Evolutionary conservation across 2,888 invertebrate species (phyloP).

Genomic region (Copidosoma aretas): DNA sequence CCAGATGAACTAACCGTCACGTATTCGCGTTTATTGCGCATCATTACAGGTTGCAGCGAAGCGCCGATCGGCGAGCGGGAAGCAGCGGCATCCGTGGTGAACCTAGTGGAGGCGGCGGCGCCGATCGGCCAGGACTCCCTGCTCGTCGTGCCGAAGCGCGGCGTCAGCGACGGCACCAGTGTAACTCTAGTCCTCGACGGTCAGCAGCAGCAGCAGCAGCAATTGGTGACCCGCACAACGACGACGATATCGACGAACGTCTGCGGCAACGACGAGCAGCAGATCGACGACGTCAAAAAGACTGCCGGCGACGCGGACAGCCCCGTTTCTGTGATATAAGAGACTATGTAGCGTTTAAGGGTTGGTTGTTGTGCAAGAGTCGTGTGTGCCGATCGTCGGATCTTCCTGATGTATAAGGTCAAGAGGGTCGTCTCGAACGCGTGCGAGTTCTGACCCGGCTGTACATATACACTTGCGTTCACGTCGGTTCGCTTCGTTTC

Average conservation of each 20-base stretch:
- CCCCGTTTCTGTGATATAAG: constrained; percentile 61
- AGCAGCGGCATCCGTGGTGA: constrained; percentile 55
- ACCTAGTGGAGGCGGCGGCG: constrained; percentile 59
- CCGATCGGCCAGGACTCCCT: constrained; percentile 58
- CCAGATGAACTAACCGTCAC: no score
- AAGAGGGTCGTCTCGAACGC: no score
- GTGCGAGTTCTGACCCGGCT: no score
- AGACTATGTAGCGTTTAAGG: constrained; percentile 19
- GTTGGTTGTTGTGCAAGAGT: neutral
- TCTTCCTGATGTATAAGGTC: neutral
- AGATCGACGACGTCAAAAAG: constrained; percentile 54
- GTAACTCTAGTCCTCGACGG: constrained; percentile 54
- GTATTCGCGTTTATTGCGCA: no score
- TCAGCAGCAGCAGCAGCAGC: constrained; percentile 41
- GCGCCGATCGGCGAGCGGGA: constrained; percentile 38
- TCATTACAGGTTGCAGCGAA: neutral
- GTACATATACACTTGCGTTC: no score
- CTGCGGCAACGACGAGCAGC: constrained; percentile 44
- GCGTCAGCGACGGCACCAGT: constrained; percentile 30
- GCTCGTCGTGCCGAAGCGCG: constrained; percentile 50
- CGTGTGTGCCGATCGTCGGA: no score
- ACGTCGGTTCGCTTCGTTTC: no score
- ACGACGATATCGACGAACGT: constrained; percentile 51
- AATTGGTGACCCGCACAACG: no score
- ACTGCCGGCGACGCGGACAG: constrained; percentile 58